Evolutionary conservation across 2,113 vertebrate genomes (phyloP).

Genomic region (Trochalopteron elliotii): DNA sequence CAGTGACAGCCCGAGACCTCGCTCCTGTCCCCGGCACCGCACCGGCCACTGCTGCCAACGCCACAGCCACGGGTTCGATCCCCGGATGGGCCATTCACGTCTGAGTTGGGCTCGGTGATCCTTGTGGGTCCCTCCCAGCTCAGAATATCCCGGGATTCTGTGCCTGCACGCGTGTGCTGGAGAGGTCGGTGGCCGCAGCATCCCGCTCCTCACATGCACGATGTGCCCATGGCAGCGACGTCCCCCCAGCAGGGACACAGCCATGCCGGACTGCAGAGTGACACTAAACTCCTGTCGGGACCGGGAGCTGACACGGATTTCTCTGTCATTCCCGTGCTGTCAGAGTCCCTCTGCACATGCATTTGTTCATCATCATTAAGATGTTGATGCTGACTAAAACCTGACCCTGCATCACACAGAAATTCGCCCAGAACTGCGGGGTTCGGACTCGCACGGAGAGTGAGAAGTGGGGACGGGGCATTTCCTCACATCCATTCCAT

Average conservation of each 20-base stretch:
- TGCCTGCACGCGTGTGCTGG: background rate
- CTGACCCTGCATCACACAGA: background rate
- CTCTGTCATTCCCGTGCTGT: background rate
- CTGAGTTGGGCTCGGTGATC: background rate
- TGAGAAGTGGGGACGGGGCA: background rate
- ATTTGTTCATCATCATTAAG: background rate
- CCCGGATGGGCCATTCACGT: background rate
- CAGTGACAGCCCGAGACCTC: background rate
- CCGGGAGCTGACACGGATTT: background rate
- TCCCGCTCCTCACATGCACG: background rate
- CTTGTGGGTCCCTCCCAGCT: background rate
- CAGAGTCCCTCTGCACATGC: background rate
- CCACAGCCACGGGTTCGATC: constrained; percentile 72
- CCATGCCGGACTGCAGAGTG: background rate
- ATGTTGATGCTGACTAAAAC: background rate
- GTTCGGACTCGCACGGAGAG: background rate
- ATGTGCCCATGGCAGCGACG: background rate
- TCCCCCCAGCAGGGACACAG: background rate
- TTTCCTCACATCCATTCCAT: background rate
- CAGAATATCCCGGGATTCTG: background rate
- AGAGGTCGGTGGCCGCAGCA: background rate
- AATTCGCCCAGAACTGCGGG: background rate
- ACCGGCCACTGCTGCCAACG: background rate
- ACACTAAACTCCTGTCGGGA: background rate
- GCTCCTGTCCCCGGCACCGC: background rate